phyloP scores from a whole-genome alignment of 2,113 vertebrate genomes.

The Barbus barbus region DNA sequence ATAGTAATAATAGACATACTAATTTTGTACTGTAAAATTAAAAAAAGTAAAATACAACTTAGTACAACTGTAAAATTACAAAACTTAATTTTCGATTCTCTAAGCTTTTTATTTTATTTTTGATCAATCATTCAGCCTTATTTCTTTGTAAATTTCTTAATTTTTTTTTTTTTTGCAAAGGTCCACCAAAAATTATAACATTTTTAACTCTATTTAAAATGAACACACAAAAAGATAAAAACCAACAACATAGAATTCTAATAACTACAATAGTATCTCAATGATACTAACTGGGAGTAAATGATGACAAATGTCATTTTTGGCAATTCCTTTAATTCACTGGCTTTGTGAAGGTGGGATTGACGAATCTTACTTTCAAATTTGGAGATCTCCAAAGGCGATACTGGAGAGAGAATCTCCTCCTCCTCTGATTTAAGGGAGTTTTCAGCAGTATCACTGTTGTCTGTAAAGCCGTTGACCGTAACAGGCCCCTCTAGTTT shows the following conservation, averaged over 20 bases:
- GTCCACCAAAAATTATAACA: no score
- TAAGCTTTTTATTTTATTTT: not conserved
- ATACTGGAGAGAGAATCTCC: conserved; percentile 51
- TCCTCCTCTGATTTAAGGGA: conserved; percentile 45
- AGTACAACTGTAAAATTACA: no score
- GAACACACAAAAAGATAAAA: no score
- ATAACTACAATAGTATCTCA: no score
- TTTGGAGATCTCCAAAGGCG: conserved; percentile 68
- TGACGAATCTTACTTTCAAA: conserved; percentile 81
- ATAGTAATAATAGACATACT: no score
- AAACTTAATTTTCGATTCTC: not conserved
- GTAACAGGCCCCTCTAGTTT: conserved; percentile 49
- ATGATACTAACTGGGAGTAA: no score
- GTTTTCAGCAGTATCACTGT: conserved; percentile 32
- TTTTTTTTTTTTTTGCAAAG: no score
- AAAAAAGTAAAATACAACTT: no score
- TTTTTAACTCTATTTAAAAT: no score
- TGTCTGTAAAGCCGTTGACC: not conserved
- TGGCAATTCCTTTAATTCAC: not conserved
- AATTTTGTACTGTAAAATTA: no score
- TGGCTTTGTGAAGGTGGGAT: not conserved
- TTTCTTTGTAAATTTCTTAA: not conserved
- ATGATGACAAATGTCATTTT: no score
- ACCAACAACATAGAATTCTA: no score
- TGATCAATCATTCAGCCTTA: not conserved